These are phyloP conservation scores for Melanostoma mellinum DNA, from an alignment of 2,888 invertebrate genomes.

Conservation along the genomic window DNA sequence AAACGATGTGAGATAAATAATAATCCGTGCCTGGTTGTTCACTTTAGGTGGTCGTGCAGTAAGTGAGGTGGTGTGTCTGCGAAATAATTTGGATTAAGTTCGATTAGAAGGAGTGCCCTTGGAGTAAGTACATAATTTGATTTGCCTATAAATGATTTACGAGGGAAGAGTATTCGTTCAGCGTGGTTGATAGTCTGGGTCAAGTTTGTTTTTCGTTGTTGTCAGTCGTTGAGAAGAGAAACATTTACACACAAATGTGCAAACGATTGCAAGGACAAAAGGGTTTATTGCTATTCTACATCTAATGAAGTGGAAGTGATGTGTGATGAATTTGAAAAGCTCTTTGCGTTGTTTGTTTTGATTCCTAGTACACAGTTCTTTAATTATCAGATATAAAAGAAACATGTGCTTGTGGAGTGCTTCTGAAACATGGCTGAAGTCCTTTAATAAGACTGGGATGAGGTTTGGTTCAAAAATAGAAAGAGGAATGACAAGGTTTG, in stretches of 20 bases:
- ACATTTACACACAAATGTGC: not conserved
- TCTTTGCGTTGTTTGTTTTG: no score
- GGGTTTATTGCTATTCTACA: no score
- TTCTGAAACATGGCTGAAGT: no score
- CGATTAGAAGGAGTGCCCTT: conserved; percentile 14
- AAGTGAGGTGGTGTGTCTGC: conserved; percentile 20
- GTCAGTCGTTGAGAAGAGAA: no score
- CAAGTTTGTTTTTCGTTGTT: conserved; percentile 26
- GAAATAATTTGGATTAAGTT: conserved; percentile 21
- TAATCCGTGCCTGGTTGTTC: not conserved
- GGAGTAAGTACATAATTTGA: conserved; percentile 33
- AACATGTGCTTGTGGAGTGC: no score
- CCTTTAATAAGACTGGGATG: no score
- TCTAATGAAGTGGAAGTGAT: no score
- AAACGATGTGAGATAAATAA: conserved; percentile 18
- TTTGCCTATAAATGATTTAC: conserved; percentile 1
- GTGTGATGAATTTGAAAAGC: no score
- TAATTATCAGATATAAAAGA: no score
- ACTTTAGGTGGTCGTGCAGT: not conserved
- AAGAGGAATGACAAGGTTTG: no score
- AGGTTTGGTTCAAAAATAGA: no score
- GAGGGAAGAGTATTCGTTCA: not conserved
- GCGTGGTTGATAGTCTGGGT: conserved; percentile 44
- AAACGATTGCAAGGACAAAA: conserved; percentile 3
- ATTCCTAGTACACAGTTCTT: no score